Evolutionary conservation across 2,888 invertebrate species (phyloP).

Genomic region (Xanthia togata): DNA sequence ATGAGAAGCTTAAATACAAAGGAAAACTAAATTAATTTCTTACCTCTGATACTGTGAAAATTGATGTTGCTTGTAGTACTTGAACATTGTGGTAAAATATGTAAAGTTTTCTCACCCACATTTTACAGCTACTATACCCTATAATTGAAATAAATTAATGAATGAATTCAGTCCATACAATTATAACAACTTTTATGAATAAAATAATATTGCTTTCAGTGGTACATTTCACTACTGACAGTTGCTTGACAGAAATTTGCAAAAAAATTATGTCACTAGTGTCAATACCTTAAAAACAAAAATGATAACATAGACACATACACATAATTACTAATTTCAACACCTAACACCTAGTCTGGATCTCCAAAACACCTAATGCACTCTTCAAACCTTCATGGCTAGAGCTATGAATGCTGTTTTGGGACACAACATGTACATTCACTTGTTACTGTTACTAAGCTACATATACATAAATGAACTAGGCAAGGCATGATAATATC

Average conservation of each 20-base stretch:
- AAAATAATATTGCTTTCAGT: slow-evolving; percentile 54
- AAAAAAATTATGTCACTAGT: slow-evolving; percentile 73
- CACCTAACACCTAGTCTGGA: slow-evolving; percentile 28
- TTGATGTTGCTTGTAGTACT: slow-evolving; percentile 47
- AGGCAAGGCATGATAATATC: neutral
- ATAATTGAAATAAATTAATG: slow-evolving; percentile 53
- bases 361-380: neutral
- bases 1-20: slow-evolving; percentile 14
- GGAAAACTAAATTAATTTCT: slow-evolving; percentile 51
- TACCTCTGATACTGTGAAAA: slow-evolving; percentile 63
- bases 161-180: slow-evolving; percentile 53
- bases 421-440: neutral
- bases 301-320: slow-evolving; percentile 47
- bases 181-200: slow-evolving; percentile 26
- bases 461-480: neutral
- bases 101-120: slow-evolving; percentile 49
- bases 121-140: slow-evolving; percentile 57
- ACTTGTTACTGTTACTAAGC: slow-evolving; percentile 26
- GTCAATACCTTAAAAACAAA: slow-evolving; percentile 68
- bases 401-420: slow-evolving; percentile 9
- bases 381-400: neutral
- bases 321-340: slow-evolving; percentile 19
- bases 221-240: slow-evolving; percentile 70
- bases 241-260: slow-evolving; percentile 76
- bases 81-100: slow-evolving; percentile 46